phyloP scores from a whole-genome alignment of 2,113 vertebrate species.

The Callionymus lyra region DNA sequence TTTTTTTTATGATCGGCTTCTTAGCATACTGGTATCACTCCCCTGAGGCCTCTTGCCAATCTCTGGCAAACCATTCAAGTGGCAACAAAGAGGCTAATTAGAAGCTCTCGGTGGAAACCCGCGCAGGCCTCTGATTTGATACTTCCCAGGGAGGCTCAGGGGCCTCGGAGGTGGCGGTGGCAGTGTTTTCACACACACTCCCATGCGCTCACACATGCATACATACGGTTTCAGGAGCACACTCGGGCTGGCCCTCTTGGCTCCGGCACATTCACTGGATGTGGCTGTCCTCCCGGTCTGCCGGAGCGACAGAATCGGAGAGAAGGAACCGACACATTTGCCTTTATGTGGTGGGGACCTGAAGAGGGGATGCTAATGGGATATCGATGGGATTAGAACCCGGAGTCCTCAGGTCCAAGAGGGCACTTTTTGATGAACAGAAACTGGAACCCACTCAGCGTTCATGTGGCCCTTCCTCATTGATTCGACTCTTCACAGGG shows the following conservation, averaged over 20 bases:
- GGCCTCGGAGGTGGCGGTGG: conserved; percentile 52
- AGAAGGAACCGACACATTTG: conserved; percentile 57
- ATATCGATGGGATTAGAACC: conserved; percentile 71
- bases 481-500: no score
- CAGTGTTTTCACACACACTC: conserved; percentile 36
- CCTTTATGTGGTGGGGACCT: conserved; percentile 63
- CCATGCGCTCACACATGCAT: conserved; percentile 12
- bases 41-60: conserved; percentile 47
- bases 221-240: conserved; percentile 43
- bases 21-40: conserved; percentile 52
- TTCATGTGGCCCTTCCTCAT: conserved; percentile 32
- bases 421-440: conserved; percentile 38
- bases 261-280: conserved; percentile 58
- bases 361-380: conserved; percentile 67
- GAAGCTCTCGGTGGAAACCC: conserved; percentile 59
- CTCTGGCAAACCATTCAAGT: conserved; percentile 55
- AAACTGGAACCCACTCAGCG: conserved; percentile 51
- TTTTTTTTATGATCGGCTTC: conserved; percentile 55
- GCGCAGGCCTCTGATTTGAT: conserved; percentile 57
- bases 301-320: conserved; percentile 57
- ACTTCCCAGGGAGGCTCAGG: conserved; percentile 68
- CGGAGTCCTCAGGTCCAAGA: conserved; percentile 46
- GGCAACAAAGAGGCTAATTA: conserved; percentile 73
- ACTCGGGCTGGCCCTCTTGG: conserved; percentile 64
- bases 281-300: conserved; percentile 43